Evolutionary conservation across 2,113 vertebrate genomes (phyloP).

Genomic region (Hydrolagus affinis): DNA sequence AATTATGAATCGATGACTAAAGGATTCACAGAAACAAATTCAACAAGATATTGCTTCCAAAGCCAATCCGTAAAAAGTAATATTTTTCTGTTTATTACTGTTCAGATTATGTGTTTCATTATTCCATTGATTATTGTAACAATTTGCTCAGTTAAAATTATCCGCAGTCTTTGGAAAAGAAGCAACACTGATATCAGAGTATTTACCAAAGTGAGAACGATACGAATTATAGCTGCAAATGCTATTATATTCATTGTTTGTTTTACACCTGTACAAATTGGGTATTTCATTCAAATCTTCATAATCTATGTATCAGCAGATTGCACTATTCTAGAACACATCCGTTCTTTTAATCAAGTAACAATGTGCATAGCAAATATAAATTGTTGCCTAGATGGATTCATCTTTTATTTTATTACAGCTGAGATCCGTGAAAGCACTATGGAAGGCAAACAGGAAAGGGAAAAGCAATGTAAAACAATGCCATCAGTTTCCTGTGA

Average conservation of each 20-base stretch:
- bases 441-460: no score
- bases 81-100: background rate
- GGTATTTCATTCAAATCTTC: background rate
- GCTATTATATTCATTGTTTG: background rate
- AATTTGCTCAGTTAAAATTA: background rate
- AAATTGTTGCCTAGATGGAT: conserved; percentile 16
- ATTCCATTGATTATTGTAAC: background rate
- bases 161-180: conserved; percentile 32
- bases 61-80: no score
- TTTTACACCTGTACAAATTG: background rate
- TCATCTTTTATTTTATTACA: background rate
- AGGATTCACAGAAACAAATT: background rate
- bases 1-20: no score
- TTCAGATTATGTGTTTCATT: background rate
- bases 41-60: background rate
- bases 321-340: background rate
- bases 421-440: background rate
- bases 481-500: no score
- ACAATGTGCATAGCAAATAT: background rate
- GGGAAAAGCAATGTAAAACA: no score
- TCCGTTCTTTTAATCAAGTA: background rate
- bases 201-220: background rate
- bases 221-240: conserved; percentile 1
- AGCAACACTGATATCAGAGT: background rate
- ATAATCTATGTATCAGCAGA: background rate